Base-by-base conservation (phyloP, 2,113 vertebrate genomes). In the Phoenicopterus ruber region DNA sequence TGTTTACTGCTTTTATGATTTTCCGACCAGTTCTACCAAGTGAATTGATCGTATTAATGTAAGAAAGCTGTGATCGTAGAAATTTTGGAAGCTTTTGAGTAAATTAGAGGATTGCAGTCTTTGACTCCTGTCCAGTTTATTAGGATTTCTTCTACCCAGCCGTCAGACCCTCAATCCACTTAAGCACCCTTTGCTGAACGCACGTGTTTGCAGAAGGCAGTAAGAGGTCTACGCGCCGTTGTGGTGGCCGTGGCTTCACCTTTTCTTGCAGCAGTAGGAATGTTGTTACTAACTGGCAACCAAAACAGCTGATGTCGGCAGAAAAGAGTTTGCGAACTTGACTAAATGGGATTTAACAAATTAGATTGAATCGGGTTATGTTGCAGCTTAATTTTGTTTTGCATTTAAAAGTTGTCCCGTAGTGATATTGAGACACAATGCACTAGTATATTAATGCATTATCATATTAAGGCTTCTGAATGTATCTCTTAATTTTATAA, bases 281-380 rank as follows among this genome's bases (percentile, higher is more conserved):
- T 71, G 77, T 31, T 86, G 57, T 95, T 81, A 52, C 47, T 82
- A 44, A 95, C 88, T 96, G 95, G 82, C 86, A 96, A 29, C 34
- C 47, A 77, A 78, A 97, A 47, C 34, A 93, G 97, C 95, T 97
- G 96, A 97, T 70, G 95, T 11, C 79, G 83, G 94, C 94, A 94
- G 95, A 94, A 97, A 92, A 69, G 73, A 71, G 36, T 91, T 86
- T 66, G 19, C 66, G 70, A 87, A 96, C 85, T 77, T 78, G 63
- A 47, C 90, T 93, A 97, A 96, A 96, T 83, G 83, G 91, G 78
- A 95, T 97, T 97, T 89, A 80, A 86, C 63, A 92, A 97, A 97
- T 97, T 95, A 86, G 74, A 95, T 96, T 93, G 76, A 55, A 63
- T 55, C 2, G 25, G 67, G 62, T 96, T 87, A 80, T 42, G 31